Percentiles rank a stretch among this genome's conserved stretches.
These are phyloP conservation scores for Rhinoderma darwinii DNA, from an alignment of 2,113 vertebrate genomes.

Conservation along the genomic window DNA sequence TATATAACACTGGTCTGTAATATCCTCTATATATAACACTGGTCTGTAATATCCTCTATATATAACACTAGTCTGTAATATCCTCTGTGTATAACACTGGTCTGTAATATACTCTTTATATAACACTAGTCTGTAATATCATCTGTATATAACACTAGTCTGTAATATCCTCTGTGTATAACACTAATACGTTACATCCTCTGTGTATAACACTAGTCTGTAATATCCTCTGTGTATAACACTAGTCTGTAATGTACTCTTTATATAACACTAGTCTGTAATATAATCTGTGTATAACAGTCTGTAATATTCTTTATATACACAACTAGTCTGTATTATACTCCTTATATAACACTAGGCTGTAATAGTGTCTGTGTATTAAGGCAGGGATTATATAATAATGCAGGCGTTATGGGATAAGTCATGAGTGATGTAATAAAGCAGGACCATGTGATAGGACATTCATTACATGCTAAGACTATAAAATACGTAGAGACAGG, in stretches of 20 bases:
- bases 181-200: not conserved
- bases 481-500: no score
- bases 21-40: not conserved
- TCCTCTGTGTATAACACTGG: not conserved
- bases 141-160: not conserved
- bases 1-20: not conserved
- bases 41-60: not conserved
- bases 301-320: no score
- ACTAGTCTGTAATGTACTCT: not conserved
- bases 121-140: not conserved
- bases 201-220: not conserved
- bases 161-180: not conserved
- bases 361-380: not conserved
- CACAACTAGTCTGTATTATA: no score
- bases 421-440: no score
- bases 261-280: not conserved
- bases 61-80: not conserved
- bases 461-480: no score
- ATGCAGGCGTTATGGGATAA: no score
- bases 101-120: not conserved
- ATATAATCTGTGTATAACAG: not conserved
- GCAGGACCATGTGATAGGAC: no score
- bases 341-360: no score
- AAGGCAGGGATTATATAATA: no score
- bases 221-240: not conserved